Percentiles rank a stretch among this genome's conserved stretches.
phyloP scores from a whole-genome alignment of 1,140 invertebrate species.

The Chelonus insularis region DNA sequence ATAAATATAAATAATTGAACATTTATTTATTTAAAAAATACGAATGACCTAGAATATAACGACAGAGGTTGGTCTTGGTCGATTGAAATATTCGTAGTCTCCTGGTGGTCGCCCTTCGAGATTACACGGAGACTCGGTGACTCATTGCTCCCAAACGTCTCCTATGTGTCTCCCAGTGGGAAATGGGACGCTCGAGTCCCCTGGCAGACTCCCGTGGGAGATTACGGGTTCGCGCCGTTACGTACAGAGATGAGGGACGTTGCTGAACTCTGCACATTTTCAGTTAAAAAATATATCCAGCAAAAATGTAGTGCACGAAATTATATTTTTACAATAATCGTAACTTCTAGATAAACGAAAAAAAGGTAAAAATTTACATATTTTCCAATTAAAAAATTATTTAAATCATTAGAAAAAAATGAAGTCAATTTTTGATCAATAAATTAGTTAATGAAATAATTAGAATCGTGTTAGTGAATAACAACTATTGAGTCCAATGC shows the following conservation, averaged over 20 bases:
- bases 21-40: not conserved
- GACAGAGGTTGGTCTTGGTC: conserved; percentile 3
- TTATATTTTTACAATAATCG: too few relatives aligned
- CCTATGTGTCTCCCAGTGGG: conserved; percentile 29
- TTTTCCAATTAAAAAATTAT: too few relatives aligned
- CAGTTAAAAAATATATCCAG: conserved; percentile 11
- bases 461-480: too few relatives aligned
- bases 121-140: conserved; percentile 30
- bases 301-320: conserved; percentile 9
- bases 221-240: conserved; percentile 30
- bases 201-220: conserved; percentile 26
- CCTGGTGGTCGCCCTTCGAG: conserved; percentile 28
- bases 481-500: too few relatives aligned
- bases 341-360: too few relatives aligned
- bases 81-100: conserved; percentile 28
- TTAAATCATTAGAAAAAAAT: too few relatives aligned
- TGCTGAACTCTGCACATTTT: conserved; percentile 26
- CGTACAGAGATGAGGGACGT: conserved; percentile 26
- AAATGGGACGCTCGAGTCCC: conserved; percentile 28
- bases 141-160: conserved; percentile 31
- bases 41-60: not conserved
- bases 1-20: too few relatives aligned
- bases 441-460: too few relatives aligned
- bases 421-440: too few relatives aligned
- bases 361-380: too few relatives aligned